Conservation (phyloP, 2,888 invertebrate genomes). For the Galerucella nymphaeae region DNA sequence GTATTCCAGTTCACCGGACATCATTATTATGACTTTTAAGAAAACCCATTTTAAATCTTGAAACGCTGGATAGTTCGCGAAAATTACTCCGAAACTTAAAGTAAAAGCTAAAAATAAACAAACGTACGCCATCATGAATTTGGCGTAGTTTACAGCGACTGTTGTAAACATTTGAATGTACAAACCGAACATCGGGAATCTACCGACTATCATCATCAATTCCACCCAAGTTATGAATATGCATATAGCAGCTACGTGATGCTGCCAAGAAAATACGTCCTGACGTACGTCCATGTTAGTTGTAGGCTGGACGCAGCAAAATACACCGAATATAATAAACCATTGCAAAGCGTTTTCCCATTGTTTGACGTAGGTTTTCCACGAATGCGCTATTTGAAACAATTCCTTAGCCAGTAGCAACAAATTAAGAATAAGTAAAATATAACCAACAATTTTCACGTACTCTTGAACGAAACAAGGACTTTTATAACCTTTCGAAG, state of each 20-base stretch:
- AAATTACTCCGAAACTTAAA: slow-evolving; percentile 83
- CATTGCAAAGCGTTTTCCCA: slow-evolving; percentile 90
- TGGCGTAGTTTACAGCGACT: slow-evolving; percentile 84
- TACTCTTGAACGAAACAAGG: slow-evolving; percentile 53
- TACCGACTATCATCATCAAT: slow-evolving; percentile 85
- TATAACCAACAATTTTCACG: slow-evolving; percentile 66
- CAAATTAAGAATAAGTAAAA: slow-evolving; percentile 73
- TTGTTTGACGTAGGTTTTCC: slow-evolving; percentile 77
- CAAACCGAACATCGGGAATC: slow-evolving; percentile 87
- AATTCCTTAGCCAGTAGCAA: slow-evolving; percentile 79
- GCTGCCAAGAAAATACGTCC: slow-evolving; percentile 73
- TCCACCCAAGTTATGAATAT: slow-evolving; percentile 86
- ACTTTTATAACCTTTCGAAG: slow-evolving; percentile 37
- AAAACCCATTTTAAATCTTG: slow-evolving; percentile 72
- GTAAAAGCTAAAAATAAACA: slow-evolving; percentile 85
- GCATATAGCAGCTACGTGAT: slow-evolving; percentile 82
- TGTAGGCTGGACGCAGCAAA: slow-evolving; percentile 71
- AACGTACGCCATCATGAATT: slow-evolving; percentile 83
- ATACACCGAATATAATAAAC: slow-evolving; percentile 79
- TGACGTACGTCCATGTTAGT: slow-evolving; percentile 51
- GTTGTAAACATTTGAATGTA: slow-evolving; percentile 91
- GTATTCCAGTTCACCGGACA: slow-evolving; percentile 88
- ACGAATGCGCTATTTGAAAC: slow-evolving; percentile 79
- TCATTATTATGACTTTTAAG: slow-evolving; percentile 87
- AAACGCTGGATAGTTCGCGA: slow-evolving; percentile 81